Base-by-base conservation (phyloP, 2,113 vertebrate genomes). In the Monopterus albus region DNA sequence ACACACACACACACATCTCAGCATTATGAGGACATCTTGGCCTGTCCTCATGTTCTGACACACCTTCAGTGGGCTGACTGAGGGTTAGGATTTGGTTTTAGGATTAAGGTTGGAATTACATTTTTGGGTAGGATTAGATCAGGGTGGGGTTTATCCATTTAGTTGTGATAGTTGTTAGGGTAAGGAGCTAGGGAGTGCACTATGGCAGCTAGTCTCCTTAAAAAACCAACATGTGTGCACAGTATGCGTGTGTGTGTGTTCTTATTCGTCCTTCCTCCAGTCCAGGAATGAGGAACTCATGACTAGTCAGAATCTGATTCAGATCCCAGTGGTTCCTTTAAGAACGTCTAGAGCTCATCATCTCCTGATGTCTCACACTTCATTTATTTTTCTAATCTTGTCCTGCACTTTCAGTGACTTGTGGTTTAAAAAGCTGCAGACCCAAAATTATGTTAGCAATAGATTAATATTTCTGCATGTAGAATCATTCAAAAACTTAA, bases 271-370 rank as follows among this genome's bases (percentile, higher is more conserved):
- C 52, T 57, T 71, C 46, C 36, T 77, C 31, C 25, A 23, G 43
- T 82, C 81, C 60, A 39, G 55, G 78, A 87, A 88, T 77, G 82
- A 82, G 79, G 76, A 85, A 81, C 65, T 84, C 58, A 28, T 57
- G 81, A 47, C 60, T 68, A 88, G 84, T 91, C 89, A 89, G 58
- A 29, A 67, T 75, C 78, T 91, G 85, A 90, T 79, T 92, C 87
- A 90, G 72, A 81, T 82, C 78, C 88, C 84, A 83, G 71, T 46
- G 84, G 68, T 66, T 79, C 81, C 70, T 72, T 50, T 51, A 38
- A 74, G 60, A 85, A 79, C 88, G 89, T 90, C 89, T 89, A 87
- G 80, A 72, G 75, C n/a, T 88, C 85, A 84, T 87, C 83, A 77
- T 85, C 78, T 74, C 39, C 68, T 57, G 63, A 43, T 82, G 79